Conservation (phyloP, 2,888 invertebrate species). For the Xanthia togata region DNA sequence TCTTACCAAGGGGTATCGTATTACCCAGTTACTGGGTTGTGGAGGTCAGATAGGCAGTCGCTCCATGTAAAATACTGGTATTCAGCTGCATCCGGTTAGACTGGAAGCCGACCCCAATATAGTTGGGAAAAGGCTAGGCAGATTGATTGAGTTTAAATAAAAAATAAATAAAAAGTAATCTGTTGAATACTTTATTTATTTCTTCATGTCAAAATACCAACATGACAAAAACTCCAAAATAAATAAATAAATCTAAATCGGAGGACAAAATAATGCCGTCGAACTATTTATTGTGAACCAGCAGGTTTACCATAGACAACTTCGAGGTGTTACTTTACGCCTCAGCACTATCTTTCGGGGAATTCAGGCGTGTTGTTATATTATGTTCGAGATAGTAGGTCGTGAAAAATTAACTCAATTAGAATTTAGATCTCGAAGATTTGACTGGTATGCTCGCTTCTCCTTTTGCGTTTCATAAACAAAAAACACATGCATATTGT, state of each 20-base stretch:
- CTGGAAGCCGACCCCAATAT: too few relatives aligned
- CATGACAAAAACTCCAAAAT: background rate
- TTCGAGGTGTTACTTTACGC: too few relatives aligned
- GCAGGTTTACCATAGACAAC: too few relatives aligned
- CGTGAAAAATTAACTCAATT: background rate
- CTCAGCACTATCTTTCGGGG: background rate
- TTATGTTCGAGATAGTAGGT: background rate
- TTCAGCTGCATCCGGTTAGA: too few relatives aligned
- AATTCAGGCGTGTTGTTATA: background rate
- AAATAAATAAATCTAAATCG: background rate
- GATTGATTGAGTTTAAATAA: too few relatives aligned
- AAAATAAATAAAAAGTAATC: too few relatives aligned
- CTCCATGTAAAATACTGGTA: too few relatives aligned
- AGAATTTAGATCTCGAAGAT: background rate
- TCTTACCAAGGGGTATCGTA: too few relatives aligned
- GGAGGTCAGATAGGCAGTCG: too few relatives aligned
- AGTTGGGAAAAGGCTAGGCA: too few relatives aligned
- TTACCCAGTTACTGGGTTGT: too few relatives aligned
- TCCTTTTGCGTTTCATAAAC: background rate
- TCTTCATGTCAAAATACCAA: background rate
- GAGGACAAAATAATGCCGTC: background rate
- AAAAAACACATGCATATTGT: background rate
- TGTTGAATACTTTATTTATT: background rate
- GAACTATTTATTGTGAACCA: too few relatives aligned
- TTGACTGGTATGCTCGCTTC: background rate